Base-by-base conservation (phyloP, 2,888 invertebrate species). In the Rhagonycha lutea region DNA sequence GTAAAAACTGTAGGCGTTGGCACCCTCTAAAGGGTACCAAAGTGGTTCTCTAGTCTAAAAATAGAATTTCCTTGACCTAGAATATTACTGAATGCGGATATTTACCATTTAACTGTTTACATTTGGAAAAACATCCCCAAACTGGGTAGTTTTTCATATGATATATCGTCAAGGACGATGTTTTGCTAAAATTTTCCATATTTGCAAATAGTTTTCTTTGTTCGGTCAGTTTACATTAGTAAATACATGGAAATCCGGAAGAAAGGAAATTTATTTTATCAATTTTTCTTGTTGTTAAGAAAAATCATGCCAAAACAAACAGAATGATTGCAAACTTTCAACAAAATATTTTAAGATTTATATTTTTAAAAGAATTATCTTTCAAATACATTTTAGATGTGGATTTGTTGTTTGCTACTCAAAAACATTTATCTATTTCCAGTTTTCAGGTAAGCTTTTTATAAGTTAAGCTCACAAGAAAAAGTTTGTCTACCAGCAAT, bases 21-120 rank as follows among this genome's bases (percentile, higher is more conserved):
- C 76, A 78, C 74, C 74, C 76, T 73, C 68, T 29, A 67, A 73
- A 67, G 73, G 76, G 63, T 72, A 72, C 74, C 73, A 75, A 73
- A 76, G 78, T 77, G 81, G 80, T 73, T 75, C 70, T 71, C 73
- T 72, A 74, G 77, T 73, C 73, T 77, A 75, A 75, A 81, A 82
- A 82, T 82, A 82, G 79, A 80, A 75, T 61, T 75, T 68, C 81
- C 82, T 80, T 82, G 82, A 82, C 82, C 82, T 79, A 80, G 76
- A 72, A 79, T 74, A 47, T n/a, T 47, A 72, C 62, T 63, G 68
- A 24, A 68, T 71, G 67, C 73, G 12, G 12, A 24, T 65, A 65
- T 65, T 65, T 65, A 14, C 12, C 24, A 24, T 24, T 65, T 24
- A 23, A 65, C 8, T 12, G 63, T 65, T 65, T 65, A n/a, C 12